These are phyloP conservation scores for Lycorma delicatula DNA, from an alignment of 1,140 invertebrate species.

Conservation along the genomic window DNA sequence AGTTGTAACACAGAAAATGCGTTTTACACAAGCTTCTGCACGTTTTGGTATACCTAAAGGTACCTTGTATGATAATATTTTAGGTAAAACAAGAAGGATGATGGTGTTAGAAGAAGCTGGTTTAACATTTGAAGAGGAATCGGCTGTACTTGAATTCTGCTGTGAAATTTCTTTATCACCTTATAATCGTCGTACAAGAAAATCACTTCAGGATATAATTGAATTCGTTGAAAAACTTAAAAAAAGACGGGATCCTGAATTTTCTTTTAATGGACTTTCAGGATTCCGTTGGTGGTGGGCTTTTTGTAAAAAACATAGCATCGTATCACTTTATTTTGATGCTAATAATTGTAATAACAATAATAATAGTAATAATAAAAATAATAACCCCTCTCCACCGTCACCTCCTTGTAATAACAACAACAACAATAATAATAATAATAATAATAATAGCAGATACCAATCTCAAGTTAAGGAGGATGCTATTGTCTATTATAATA, in stretches of 20 bases:
- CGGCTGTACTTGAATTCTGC: constrained; percentile 58
- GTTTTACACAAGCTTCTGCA: constrained; percentile 62
- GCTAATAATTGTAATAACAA: constrained; percentile 8
- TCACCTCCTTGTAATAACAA: not conserved
- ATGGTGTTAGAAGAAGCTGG: constrained; percentile 59
- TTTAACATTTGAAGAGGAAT: constrained; percentile 51
- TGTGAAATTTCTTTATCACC: constrained; percentile 62
- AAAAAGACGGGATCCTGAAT: constrained; percentile 49
- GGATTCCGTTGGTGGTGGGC: constrained; percentile 75
- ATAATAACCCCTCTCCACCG: not conserved
- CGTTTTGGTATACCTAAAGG: constrained; percentile 66
- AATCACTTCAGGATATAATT: constrained; percentile 53
- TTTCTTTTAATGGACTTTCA: constrained; percentile 53
- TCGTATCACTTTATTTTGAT: constrained; percentile 55
- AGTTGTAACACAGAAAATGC: constrained; percentile 64
- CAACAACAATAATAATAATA: not conserved
- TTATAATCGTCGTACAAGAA: constrained; percentile 61
- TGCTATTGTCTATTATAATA: too few relatives aligned
- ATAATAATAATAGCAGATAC: not conserved
- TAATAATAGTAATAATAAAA: too few relatives aligned
- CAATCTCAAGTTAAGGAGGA: not conserved
- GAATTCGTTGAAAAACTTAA: constrained; percentile 54
- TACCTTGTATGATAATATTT: constrained; percentile 68
- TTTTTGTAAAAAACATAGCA: constrained; percentile 69
- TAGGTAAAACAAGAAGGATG: constrained; percentile 69